Evolutionary conservation across 2,888 invertebrate genomes (phyloP).

Genomic region (Taenaris catops): DNA sequence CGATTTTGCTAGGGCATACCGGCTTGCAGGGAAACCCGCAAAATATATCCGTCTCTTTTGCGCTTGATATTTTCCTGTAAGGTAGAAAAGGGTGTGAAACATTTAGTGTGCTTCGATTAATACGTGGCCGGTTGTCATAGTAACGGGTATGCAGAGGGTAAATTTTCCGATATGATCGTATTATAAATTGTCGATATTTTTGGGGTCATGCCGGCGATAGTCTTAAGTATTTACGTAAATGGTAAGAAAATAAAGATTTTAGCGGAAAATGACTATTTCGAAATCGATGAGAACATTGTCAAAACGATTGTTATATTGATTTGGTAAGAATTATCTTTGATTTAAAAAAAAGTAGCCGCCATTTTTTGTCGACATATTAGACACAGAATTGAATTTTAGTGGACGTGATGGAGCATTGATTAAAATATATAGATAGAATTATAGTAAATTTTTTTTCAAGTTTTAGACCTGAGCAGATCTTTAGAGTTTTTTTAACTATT

Average conservation of each 20-base stretch:
- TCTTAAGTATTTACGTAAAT: slow-evolving; percentile 42
- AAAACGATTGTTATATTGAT: slow-evolving; percentile 45
- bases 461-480: too few relatives aligned
- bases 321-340: slow-evolving; percentile 39
- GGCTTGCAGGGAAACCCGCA: slow-evolving; percentile 39
- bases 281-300: slow-evolving; percentile 26
- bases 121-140: slow-evolving; percentile 54
- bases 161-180: slow-evolving; percentile 60
- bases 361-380: too few relatives aligned
- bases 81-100: slow-evolving; percentile 34
- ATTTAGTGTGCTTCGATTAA: slow-evolving; percentile 22
- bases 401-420: too few relatives aligned
- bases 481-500: too few relatives aligned
- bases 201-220: slow-evolving; percentile 49
- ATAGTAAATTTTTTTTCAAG: too few relatives aligned
- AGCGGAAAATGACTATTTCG: slow-evolving; percentile 30
- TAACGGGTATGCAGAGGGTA: slow-evolving; percentile 56
- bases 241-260: slow-evolving; percentile 35
- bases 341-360: too few relatives aligned
- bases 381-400: too few relatives aligned
- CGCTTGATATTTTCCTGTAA: too few relatives aligned
- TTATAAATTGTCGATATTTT: slow-evolving; percentile 67
- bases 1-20: slow-evolving; percentile 70
- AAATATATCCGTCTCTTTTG: slow-evolving; percentile 35
- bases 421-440: too few relatives aligned